Base-by-base conservation (phyloP, 2,797 vertebrate species). In the Telmatherina bonti region DNA sequence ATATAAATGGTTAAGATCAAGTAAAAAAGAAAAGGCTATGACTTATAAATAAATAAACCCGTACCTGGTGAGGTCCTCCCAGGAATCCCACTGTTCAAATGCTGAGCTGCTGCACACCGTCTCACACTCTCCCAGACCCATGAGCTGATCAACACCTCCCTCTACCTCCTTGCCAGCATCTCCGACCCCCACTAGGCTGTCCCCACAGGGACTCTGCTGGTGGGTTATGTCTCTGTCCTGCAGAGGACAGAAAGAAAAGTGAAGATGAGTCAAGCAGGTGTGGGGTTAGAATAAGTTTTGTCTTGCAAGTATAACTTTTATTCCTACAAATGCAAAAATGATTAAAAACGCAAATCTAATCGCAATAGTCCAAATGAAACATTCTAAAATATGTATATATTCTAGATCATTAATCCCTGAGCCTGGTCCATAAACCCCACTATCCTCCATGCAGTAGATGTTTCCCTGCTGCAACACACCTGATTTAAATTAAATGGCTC, bases 81-180 rank as follows among this genome's bases (percentile, higher is more conserved):
- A 99, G 4, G 96, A 96, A 86, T 99, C 98, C 98, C 98, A 99
- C 92, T 99, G 97, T 89, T 99, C 98, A 87, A 98, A 99, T 64
- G 96, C 97, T 52, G 96, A 96, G 83, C 93, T 95, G 88, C 93
- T 95, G 84, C 93, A 90, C 79, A 96, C 90, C n/a, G 94, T 93
- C 93, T 98, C 97, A 27, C 93, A 95, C 83, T 97, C 97, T 71
- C 95, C 93, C 79, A 97, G 88, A 60, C 96, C 96, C 13, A 96
- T 95, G 85, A 96, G 94, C 88, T 97, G 95, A 83, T 99, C 97
- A 79, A 96, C 91, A 65, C 86, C 79, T 58, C 92, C 95, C 85
- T 98, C 97, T 81, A 94, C 88, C 81, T 99, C 97, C 92, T 98
- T 99, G 88, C 96, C 88, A 93, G 95, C 90, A 81, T 93, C 91